Evolutionary conservation across 2,888 invertebrate species (phyloP), one percentile per base, ranked within the genome.

Genomic region (Linnaemya vulpina): DNA sequence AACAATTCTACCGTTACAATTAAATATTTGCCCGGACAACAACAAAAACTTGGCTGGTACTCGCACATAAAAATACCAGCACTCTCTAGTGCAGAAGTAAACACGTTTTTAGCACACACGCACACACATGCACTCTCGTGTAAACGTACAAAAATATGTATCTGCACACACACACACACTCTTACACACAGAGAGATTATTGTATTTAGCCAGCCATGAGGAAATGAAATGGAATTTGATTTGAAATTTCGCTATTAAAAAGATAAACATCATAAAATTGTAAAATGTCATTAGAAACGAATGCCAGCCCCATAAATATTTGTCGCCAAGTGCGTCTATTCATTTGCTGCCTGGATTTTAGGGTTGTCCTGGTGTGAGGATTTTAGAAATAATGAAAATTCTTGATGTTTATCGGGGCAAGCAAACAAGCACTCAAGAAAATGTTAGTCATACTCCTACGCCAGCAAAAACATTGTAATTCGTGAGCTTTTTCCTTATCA

Each of bases 181-280:
- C 11, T 20, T 20, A 55, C 3, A 53, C 25, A 10, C 20, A 30
- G 1, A 46, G 1, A 46, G 49, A 0, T 43, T 71, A 40, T 74
- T 22, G 40, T 40, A 17, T n/a, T n/a, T 25, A 25, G 0, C 5
- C 76, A 55, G 9, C 65, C 35, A 58, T 30, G 15, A 17, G n/a
- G 43, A 65, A 53, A 78, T 71, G 9, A 67, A 76, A 78, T 70
- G 40, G 71, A 73, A 58, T 65, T 73, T 63, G 20, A 58, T 79
- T 73, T 65, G 38, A 55, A 68, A 58, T 55, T n/a, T 79, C n/a
- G 35, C 20, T 65, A 65, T 58, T 55, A 49, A 65, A 49, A 65
- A 79, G 58, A 79, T 65, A 73, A 79, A 73, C 58, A 58, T 79
- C 58, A 40, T 79, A 49, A 79, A 79, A 73, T 77, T 46, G 49